These are phyloP conservation scores for Gulo gulo DNA, from an alignment of 2,113 vertebrate genomes.

Conservation along the genomic window DNA sequence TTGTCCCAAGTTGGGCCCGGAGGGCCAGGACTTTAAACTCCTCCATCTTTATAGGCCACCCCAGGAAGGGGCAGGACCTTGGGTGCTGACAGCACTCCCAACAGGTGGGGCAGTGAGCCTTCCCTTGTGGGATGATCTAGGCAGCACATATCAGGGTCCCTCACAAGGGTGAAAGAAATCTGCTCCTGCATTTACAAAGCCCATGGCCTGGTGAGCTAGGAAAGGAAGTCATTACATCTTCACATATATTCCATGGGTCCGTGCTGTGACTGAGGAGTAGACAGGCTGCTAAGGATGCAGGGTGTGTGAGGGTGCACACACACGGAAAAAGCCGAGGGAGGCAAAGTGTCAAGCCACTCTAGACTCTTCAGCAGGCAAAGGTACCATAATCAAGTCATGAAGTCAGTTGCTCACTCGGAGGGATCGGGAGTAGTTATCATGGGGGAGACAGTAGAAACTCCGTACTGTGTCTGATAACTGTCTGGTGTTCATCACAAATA, in stretches of 20 bases:
- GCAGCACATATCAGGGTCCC: background rate
- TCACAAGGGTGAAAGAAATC: background rate
- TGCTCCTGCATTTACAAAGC: background rate
- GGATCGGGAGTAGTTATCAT: too few relatives aligned
- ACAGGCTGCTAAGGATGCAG: background rate
- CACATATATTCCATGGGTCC: background rate
- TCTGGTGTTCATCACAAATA: background rate
- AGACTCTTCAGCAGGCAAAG: background rate
- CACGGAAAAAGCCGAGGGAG: background rate
- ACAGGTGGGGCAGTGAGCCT: background rate
- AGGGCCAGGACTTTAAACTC: background rate
- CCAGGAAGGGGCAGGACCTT: background rate
- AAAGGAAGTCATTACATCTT: background rate
- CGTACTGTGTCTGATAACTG: background rate
- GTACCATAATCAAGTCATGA: background rate
- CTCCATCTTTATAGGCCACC: background rate
- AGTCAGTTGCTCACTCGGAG: background rate
- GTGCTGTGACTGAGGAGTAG: background rate
- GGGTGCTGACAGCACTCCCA: background rate
- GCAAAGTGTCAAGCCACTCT: accelerated
- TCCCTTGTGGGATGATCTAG: background rate
- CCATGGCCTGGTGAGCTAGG: background rate
- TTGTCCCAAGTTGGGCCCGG: background rate
- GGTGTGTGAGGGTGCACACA: background rate
- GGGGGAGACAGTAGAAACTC: background rate